Base-by-base conservation (phyloP, 2,113 vertebrate genomes). In the Athene cunicularia region DNA sequence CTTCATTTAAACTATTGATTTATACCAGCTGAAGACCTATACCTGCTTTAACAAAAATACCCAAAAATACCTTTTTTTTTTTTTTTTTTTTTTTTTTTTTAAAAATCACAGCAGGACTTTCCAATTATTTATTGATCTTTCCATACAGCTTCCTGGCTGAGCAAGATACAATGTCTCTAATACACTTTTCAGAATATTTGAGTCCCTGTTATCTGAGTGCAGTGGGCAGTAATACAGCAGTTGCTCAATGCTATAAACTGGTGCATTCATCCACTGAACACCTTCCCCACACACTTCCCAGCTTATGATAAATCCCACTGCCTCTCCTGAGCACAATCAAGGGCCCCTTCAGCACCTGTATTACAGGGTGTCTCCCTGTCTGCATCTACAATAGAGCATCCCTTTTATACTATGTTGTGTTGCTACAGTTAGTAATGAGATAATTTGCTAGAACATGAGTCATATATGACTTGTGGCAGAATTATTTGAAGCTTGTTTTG, bases 181-280 rank as follows among this genome's bases (percentile, higher is more conserved):
- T 17, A 43, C 23, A 76, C 9, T 89, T 90, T 33, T 45, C 50
- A 81, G 58, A 11, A 30, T 47, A 73, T 49, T 70, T 88, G 13
- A 50, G 20, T 27, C 1, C 0, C 2, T 56, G 12, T 28, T 24
- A 37, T 62, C 21, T 1, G 0, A 58, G 15, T 11, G 8, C 1
- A 7, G 14, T 8, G 11, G 19, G 12, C 12, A 75, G 19, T 49
- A 45, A 73, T 1, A 5, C 6, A 59, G 32, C 37, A 62, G 52
- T 30, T 56, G n/a, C 24, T 17, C 26, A 50, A 24, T 3, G 4
- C 12, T 47, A 23, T 3, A 0, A 49, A 9, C 16, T 45, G 8
- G 21, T 50, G 14, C 9, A 47, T 32, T 9, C 47, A 79, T 16
- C 15, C 9, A 19, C 11, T 14, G 5, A 39, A 33, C 9, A 75